Percentiles rank a stretch among this genome's conserved stretches.
Conservation (phyloP, 2,888 invertebrate genomes). For the Coremacera marginata region DNA sequence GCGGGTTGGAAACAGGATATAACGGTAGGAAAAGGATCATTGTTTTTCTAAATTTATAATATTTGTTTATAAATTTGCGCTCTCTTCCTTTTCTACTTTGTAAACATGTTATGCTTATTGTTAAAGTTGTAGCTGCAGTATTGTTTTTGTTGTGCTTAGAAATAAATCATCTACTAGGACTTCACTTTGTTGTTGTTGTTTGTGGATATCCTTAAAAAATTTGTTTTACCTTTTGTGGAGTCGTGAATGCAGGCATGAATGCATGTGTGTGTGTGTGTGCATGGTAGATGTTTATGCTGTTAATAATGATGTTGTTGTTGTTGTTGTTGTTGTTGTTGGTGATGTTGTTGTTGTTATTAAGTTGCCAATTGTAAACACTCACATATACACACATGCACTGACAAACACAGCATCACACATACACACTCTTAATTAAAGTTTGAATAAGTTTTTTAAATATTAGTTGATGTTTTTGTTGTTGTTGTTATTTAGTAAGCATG, state of each 20-base stretch:
- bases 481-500: slow-evolving; percentile 85
- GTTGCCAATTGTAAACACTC: not conserved
- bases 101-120: not conserved
- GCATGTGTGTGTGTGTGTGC: too few species aligned
- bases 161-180: too few species aligned
- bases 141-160: not conserved
- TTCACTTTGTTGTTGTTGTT: not conserved
- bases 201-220: too few species aligned
- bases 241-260: too few species aligned
- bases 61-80: too few species aligned
- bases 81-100: too few species aligned
- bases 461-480: not conserved
- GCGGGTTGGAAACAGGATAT: too few species aligned
- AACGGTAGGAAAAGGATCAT: too few species aligned
- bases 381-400: too few species aligned
- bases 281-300: too few species aligned
- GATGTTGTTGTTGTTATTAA: not conserved
- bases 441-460: not conserved
- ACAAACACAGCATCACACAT: not conserved
- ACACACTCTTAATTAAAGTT: not conserved
- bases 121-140: not conserved
- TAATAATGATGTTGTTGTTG: not conserved
- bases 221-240: too few species aligned
- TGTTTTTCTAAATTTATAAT: too few species aligned
- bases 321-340: not conserved